A percentile compares a stretch with the other conserved stretches of the same genome.
Evolutionary conservation across 1,140 invertebrate genomes (phyloP).

Genomic region (Diorhabda elongata): DNA sequence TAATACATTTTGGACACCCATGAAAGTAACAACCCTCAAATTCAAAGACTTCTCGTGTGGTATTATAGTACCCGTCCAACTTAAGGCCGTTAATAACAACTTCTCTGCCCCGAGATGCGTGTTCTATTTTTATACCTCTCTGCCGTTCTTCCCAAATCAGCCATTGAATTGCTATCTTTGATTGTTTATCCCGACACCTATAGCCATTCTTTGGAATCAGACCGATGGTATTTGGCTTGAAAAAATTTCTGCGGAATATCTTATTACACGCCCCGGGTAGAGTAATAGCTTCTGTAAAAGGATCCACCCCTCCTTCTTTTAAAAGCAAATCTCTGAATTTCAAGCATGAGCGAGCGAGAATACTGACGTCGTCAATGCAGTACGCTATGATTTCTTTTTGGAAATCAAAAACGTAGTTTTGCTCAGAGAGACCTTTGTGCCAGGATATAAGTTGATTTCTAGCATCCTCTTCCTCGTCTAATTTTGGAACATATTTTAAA

Average conservation of each 20-base stretch:
- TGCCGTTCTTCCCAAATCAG: constrained; percentile 7
- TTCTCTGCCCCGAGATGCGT: constrained; percentile 13
- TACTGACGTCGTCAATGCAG: constrained; percentile 20
- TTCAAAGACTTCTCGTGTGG: constrained; percentile 15
- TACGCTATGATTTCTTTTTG: constrained; percentile 21
- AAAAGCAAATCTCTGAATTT: too few relatives aligned
- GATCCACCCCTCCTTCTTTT: too few relatives aligned
- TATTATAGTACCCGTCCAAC: constrained; percentile 12
- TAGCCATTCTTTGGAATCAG: constrained; percentile 18
- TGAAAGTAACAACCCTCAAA: constrained; percentile 11
- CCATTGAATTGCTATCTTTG: constrained; percentile 4
- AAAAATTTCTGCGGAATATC: constrained; percentile 25
- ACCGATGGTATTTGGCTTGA: constrained; percentile 20
- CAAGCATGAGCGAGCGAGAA: constrained; percentile 6
- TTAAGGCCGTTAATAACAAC: constrained; percentile 6
- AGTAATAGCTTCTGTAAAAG: too few relatives aligned
- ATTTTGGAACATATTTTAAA: constrained; percentile 11
- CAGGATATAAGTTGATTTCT: constrained; percentile 16
- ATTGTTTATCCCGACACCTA: not conserved
- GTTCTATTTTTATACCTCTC: constrained; percentile 16
- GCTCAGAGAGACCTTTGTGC: constrained; percentile 8
- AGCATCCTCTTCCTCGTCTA: not conserved
- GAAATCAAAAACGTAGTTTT: constrained; percentile 20
- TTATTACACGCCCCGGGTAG: constrained; percentile 19
- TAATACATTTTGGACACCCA: constrained; percentile 6